phyloP scores from a whole-genome alignment of 2,888 invertebrate species.

The Mongoloraphidia duomilia region DNA sequence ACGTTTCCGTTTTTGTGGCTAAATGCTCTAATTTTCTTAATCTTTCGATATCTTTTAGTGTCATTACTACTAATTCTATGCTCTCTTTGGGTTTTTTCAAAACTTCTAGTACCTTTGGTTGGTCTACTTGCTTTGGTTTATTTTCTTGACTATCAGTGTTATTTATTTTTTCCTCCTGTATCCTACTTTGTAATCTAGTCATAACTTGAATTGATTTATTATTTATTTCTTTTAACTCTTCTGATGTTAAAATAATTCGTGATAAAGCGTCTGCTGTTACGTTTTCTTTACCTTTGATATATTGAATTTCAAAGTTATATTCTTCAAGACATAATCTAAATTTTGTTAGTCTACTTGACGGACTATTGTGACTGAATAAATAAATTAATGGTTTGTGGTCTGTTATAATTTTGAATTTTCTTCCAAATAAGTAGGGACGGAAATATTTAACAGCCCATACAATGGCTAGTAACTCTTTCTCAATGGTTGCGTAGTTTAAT shows the following conservation, averaged over 20 bases:
- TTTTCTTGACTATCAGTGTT: background rate
- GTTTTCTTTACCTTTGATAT: slow-evolving; percentile 14
- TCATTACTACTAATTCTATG: slow-evolving; percentile 4
- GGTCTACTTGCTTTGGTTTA: slow-evolving; percentile 6
- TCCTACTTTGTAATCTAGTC: slow-evolving; percentile 4
- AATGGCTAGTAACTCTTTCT: background rate
- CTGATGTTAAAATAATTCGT: slow-evolving; percentile 2
- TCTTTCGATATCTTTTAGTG: background rate
- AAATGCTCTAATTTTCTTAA: background rate
- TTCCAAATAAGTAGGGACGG: background rate
- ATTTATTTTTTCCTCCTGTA: background rate
- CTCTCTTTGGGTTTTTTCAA: slow-evolving; percentile 7
- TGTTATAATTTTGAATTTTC: background rate
- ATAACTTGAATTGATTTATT: slow-evolving; percentile 3
- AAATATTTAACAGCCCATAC: background rate
- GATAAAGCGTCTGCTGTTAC: slow-evolving; percentile 9
- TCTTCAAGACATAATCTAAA: slow-evolving; percentile 16
- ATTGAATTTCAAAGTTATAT: slow-evolving; percentile 14
- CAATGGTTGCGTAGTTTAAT: background rate
- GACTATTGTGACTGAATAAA: slow-evolving; percentile 9
- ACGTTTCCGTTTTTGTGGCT: too few relatives aligned
- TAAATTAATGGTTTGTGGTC: background rate
- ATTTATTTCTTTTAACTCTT: slow-evolving; percentile 9
- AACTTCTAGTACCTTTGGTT: slow-evolving; percentile 10
- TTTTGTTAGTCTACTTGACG: slow-evolving; percentile 16